Percentiles rank a stretch among this genome's conserved stretches.
Conservation (phyloP, 2,797 vertebrate species). For the Trematomus bernacchii region DNA sequence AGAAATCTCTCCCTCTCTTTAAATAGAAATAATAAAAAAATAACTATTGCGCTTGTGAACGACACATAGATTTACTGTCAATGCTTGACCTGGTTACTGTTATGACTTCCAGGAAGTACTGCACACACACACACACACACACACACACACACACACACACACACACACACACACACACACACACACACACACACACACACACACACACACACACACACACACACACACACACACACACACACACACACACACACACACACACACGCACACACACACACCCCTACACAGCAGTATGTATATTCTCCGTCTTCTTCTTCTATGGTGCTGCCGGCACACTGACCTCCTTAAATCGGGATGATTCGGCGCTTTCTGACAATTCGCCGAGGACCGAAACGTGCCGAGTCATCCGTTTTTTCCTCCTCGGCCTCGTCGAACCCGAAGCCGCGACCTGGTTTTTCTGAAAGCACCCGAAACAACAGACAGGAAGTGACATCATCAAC, state of each 20-base stretch:
- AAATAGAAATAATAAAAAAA: too few relatives aligned
- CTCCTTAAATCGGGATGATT: too few relatives aligned
- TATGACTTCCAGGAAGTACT: constrained; percentile 50
- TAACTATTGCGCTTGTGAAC: neutral
- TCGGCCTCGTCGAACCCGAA: neutral
- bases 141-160: constrained; percentile 22
- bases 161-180: constrained; percentile 6
- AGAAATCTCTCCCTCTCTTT: too few relatives aligned
- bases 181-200: constrained; percentile 15
- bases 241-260: too few relatives aligned
- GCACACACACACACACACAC: neutral
- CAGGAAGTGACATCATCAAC: constrained; percentile 34
- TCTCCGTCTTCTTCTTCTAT: neutral
- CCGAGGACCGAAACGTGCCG: neutral
- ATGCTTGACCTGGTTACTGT: constrained; percentile 61
- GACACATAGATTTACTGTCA: neutral
- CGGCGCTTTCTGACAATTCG: neutral
- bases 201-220: neutral
- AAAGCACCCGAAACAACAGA: neutral
- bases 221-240: too few relatives aligned
- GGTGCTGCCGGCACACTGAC: neutral
- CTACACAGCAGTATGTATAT: neutral
- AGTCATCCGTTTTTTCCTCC: too few relatives aligned
- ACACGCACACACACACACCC: constrained; percentile 19
- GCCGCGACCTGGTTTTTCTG: constrained; percentile 68